Percentiles rank a stretch among this genome's conserved stretches.
phyloP scores from a whole-genome alignment of 2,113 vertebrate genomes.

The Alouatta palliata region DNA sequence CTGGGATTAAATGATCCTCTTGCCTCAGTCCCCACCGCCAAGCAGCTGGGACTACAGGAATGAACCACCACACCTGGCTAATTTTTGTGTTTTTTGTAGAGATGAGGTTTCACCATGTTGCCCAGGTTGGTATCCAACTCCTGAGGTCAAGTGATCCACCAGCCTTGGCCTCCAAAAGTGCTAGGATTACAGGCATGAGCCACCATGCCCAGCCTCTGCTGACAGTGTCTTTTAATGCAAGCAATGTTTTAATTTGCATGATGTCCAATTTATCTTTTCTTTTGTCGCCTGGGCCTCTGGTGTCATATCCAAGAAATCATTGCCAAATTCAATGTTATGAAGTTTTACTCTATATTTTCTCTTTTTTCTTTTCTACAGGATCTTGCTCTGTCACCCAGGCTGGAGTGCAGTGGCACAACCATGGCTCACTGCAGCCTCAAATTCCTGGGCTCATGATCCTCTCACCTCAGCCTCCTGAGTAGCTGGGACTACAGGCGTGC shows the following conservation, averaged over 20 bases:
- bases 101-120: neutral
- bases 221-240: neutral
- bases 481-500: neutral
- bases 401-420: neutral
- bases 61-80: neutral
- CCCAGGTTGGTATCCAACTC: neutral
- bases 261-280: neutral
- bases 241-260: neutral
- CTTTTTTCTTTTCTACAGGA: neutral
- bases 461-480: neutral
- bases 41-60: neutral
- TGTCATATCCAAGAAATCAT: neutral
- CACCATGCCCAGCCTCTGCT: neutral
- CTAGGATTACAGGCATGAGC: neutral
- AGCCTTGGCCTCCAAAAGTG: neutral
- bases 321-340: neutral
- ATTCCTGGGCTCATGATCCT: neutral
- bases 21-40: neutral
- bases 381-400: neutral
- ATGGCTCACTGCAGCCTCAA: neutral
- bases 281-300: neutral
- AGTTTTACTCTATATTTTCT: neutral
- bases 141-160: neutral
- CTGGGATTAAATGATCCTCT: neutral
- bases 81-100: neutral